phyloP scores from a whole-genome alignment of 2,113 vertebrate genomes.

The Rhineura floridana region DNA sequence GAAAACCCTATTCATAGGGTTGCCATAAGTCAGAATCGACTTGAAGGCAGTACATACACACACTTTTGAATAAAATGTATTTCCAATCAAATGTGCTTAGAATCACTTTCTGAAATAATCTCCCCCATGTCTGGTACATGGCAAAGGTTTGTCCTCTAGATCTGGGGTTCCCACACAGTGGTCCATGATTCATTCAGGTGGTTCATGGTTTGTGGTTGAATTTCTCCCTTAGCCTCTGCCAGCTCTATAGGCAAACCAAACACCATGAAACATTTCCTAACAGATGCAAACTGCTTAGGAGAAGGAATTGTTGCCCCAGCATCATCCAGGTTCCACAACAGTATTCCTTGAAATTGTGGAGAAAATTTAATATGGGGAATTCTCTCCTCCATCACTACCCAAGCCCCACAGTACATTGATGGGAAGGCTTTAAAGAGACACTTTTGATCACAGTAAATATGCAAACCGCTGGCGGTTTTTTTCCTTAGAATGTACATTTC shows the following conservation, averaged over 20 bases:
- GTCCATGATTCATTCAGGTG: too few species aligned
- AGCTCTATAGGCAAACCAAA: background rate
- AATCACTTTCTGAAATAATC: background rate
- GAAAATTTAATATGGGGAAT: background rate
- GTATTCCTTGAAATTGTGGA: background rate
- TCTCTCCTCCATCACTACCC: background rate
- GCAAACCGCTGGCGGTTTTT: rapidly evolving
- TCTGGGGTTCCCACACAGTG: too few species aligned
- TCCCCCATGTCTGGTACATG: slow-evolving; percentile 14
- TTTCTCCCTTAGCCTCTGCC: background rate
- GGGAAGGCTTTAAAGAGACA: background rate
- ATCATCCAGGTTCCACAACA: background rate
- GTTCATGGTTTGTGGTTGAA: too few species aligned
- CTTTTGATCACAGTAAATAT: background rate
- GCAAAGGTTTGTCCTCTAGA: too few species aligned
- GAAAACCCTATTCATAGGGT: too few species aligned
- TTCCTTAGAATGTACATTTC: background rate
- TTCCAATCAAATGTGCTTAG: background rate
- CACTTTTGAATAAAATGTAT: too few species aligned
- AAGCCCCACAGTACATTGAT: too few species aligned
- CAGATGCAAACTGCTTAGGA: too few species aligned
- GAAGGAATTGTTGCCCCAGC: background rate
- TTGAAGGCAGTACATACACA: too few species aligned
- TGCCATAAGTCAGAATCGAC: too few species aligned
- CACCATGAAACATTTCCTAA: too few species aligned